phyloP scores from a whole-genome alignment of 2,888 invertebrate species.

The Acanthococcus lagerstroemiae region DNA sequence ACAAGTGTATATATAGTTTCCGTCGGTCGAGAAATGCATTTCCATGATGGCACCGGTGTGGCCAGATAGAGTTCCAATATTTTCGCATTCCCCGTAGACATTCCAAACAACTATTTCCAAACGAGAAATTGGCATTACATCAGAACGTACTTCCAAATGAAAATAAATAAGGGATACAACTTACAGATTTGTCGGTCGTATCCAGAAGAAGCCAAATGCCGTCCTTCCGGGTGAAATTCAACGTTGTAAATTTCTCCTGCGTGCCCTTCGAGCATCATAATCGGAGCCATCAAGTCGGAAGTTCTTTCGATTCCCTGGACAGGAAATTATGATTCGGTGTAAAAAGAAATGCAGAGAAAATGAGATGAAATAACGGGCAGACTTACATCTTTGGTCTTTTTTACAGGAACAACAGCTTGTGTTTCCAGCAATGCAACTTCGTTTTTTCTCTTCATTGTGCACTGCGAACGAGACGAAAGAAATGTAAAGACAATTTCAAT shows the following conservation, averaged over 20 bases:
- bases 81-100: conserved; percentile 96
- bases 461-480: too few relatives aligned
- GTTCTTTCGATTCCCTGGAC: conserved; percentile 47
- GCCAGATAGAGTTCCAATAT: conserved; percentile 82
- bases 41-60: conserved; percentile 95
- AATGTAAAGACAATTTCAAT: too few relatives aligned
- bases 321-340: neutral
- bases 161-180: neutral
- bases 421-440: conserved; percentile 32
- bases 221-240: conserved; percentile 94
- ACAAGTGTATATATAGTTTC: conserved; percentile 74
- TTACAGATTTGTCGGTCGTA: conserved; percentile 90
- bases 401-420: conserved; percentile 12
- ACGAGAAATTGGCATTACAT: conserved; percentile 35
- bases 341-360: neutral
- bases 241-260: conserved; percentile 89
- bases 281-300: conserved; percentile 80
- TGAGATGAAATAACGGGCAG: neutral
- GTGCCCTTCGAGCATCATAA: conserved; percentile 93
- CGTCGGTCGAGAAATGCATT: conserved; percentile 75
- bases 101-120: conserved; percentile 92
- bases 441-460: conserved; percentile 22
- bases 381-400: conserved; percentile 30
- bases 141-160: too few relatives aligned
- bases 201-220: conserved; percentile 85